phyloP scores from a whole-genome alignment of 2,113 vertebrate genomes.

The Eulacestoma nigropectus region DNA sequence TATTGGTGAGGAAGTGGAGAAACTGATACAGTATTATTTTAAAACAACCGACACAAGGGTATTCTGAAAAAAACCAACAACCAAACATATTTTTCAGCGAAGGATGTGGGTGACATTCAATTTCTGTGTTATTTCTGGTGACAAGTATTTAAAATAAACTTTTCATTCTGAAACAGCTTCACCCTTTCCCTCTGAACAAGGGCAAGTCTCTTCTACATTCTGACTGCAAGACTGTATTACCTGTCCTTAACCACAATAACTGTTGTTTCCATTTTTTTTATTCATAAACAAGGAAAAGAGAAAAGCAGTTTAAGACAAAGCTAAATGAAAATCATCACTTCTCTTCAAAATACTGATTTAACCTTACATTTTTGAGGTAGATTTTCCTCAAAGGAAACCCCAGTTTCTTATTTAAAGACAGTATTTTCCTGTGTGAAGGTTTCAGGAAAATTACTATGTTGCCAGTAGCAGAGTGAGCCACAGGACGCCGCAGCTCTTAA shows the following conservation, averaged over 20 bases:
- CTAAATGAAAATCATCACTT: not conserved
- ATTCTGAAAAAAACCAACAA: not conserved
- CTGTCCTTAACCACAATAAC: slow-evolving; percentile 87
- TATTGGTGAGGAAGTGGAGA: not conserved
- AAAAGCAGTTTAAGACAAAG: not conserved
- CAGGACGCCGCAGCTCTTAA: not conserved
- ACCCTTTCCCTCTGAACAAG: not conserved
- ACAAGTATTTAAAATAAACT: not conserved
- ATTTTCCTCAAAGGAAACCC: not conserved
- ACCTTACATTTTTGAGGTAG: not conserved
- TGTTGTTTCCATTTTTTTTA: slow-evolving; percentile 40
- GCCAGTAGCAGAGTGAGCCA: not conserved
- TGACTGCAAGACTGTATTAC: slow-evolving; percentile 62
- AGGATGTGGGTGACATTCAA: not conserved
- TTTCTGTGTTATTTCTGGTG: not conserved
- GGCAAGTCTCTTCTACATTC: not conserved
- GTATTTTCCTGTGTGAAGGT: not conserved
- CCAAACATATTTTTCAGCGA: not conserved
- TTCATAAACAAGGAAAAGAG: not conserved
- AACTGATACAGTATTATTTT: not conserved
- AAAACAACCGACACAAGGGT: not conserved
- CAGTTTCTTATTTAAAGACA: not conserved
- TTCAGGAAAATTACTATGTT: not conserved
- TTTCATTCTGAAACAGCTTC: not conserved
- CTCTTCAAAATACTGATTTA: not conserved